Evolutionary conservation across 53 echinoderm and acorn worm genomes (phyloP), one percentile per base, ranked within the genome.

Genomic region (Paracentrotus lividus): DNA sequence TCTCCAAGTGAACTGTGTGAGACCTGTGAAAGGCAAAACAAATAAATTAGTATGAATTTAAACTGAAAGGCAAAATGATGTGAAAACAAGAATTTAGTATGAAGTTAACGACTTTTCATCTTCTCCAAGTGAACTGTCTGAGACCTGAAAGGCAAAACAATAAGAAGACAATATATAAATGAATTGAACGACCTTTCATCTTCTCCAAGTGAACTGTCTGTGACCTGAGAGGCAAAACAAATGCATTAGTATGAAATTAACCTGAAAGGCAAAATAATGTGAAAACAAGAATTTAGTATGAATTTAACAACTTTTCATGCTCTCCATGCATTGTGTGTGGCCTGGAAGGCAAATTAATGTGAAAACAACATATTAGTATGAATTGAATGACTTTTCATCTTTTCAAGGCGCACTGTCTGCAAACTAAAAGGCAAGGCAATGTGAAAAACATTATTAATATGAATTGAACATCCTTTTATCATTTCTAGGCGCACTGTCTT

Each of bases 201-300:
- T 96, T 97, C 94, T 98, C 98, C 92, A 98, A 94, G 53, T 98
- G 98, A 15, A 97, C 90, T 0, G 97, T 96, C 93, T 98, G 97
- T 1, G 94, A 86, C 85, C 98, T 98, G 94, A 12, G 43, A 54
- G 2, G 6, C 32, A 55, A 54, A 33, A 86, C 31, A 31, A 31
- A 67, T 51, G 7, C 6, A 8, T 51, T 51, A 51, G 51, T 21
- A 10, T 15, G 7, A 21, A n/a, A n/a, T 67, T 21, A 10, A 31
- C n/a, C n/a, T n/a, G n/a, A n/a, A n/a, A n/a, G n/a, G n/a, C n/a
- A n/a, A n/a, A n/a, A n/a, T n/a, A n/a, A n/a, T n/a, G n/a, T n/a
- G n/a, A n/a, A n/a, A n/a, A n/a, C n/a, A n/a, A n/a, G n/a, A n/a
- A n/a, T n/a, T n/a, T n/a, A n/a, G n/a, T n/a, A n/a, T n/a, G n/a